Conservation (phyloP, 2,113 vertebrate genomes). For the Cebidichthys violaceus region DNA sequence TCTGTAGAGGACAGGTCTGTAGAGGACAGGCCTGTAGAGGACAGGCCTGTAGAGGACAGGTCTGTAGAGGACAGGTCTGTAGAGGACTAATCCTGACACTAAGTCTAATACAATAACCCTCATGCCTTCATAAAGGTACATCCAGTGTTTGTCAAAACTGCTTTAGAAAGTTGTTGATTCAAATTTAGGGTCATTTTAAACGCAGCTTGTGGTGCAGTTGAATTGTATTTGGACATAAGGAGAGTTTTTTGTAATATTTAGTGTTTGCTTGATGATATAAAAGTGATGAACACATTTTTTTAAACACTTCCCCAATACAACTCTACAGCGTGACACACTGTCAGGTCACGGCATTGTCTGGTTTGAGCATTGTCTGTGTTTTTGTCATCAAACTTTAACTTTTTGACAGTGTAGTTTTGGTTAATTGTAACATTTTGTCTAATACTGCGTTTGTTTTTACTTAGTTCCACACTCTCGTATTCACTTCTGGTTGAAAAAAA, state of each 20-base stretch:
- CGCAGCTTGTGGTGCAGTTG: background rate
- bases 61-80: too few species aligned
- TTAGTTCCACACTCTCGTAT: background rate
- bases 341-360: background rate
- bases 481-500: background rate
- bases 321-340: background rate
- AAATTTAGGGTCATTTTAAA: background rate
- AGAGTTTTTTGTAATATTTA: background rate
- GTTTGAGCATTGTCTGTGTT: background rate
- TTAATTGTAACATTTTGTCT: background rate
- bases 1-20: too few species aligned
- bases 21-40: too few species aligned
- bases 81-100: background rate
- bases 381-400: background rate
- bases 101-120: background rate
- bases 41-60: too few species aligned
- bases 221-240: background rate
- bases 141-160: background rate
- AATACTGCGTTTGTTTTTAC: background rate
- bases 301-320: background rate
- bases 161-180: background rate
- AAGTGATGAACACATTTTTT: background rate
- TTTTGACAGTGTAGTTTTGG: background rate
- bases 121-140: too few species aligned
- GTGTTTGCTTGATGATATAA: background rate